Evolutionary conservation across 2,888 invertebrate genomes (phyloP), one percentile per base, ranked within the genome.

Genomic region (Eretmocerus hayati): DNA sequence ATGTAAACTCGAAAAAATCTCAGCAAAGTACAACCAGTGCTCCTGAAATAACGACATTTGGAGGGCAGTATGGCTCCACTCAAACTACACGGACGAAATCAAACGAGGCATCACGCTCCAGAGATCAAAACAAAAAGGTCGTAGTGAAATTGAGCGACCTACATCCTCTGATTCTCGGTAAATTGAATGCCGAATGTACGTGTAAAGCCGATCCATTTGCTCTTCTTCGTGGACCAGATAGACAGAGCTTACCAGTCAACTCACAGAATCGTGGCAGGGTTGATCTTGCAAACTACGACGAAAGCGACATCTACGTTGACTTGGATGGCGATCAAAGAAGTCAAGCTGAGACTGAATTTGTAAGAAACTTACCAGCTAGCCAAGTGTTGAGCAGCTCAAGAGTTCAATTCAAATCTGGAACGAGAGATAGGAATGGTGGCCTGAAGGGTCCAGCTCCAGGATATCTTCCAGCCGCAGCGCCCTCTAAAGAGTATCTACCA

Each of bases 181-280:
- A 86, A 71, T 71, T 86, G 11, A 83, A 84, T 3, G 85, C 85
- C 4, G 84, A 85, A 44, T 86, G 85, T 57, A 84, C 84, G 46
- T 86, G 85, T 61, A 67, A 61, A 31, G 63, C 63, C 2, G 69
- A 71, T 63, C 71, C 71, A 5, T 69, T 70, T 45, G 63, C 62
- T 2, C 62, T 57, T 22, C 62, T 69, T 50, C 61, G 65, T 1
- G 66, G 64, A 9, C 61, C 66, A 3, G 63, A 56, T 2, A 59
- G 54, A n/a, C 63, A 61, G 18, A 56, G 60, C n/a, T 33, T 62
- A 11, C 42, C 60, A 5, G 64, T 71, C 4, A 55, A 61, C 15
- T 71, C 70, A 2, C 62, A 66, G 3, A 58, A 47, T 40, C 62
- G 57, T 8, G 71, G 71, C 33, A 56, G 57, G 8, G 60, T 71